Conservation (phyloP, 1,140 invertebrate genomes). For the Gerris buenoi region DNA sequence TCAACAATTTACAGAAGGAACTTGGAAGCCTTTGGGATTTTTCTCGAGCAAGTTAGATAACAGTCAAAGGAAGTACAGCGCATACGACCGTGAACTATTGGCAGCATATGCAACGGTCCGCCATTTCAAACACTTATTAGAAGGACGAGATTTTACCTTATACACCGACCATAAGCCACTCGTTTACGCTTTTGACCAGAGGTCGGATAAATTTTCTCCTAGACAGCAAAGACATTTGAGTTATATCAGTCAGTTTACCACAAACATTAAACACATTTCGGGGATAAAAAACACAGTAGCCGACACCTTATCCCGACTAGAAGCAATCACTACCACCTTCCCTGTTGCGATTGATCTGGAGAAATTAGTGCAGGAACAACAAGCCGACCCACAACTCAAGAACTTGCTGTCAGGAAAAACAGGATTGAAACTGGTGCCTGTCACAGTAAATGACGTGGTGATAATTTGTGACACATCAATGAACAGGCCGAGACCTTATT, state of each 20-base stretch:
- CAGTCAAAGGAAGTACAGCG: slow-evolving; percentile 6
- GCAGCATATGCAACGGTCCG: slow-evolving; percentile 25
- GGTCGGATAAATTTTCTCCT: background rate
- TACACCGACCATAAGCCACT: slow-evolving; percentile 30
- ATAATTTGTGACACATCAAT: too few species aligned
- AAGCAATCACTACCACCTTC: too few species aligned
- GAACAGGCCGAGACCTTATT: too few species aligned
- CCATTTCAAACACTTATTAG: slow-evolving; percentile 26
- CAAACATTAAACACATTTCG: background rate
- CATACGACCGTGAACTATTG: slow-evolving; percentile 30
- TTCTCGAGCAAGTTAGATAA: background rate
- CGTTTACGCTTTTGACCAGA: slow-evolving; percentile 21
- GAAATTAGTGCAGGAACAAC: too few species aligned
- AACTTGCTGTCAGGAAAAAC: too few species aligned
- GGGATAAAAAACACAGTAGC: background rate
- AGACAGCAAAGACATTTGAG: background rate
- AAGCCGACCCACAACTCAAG: too few species aligned
- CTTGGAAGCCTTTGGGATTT: slow-evolving; percentile 3
- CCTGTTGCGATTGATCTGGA: too few species aligned
- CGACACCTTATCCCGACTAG: too few species aligned
- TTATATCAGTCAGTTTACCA: background rate
- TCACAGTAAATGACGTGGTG: too few species aligned
- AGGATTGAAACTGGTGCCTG: too few species aligned
- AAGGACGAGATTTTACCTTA: slow-evolving; percentile 23
- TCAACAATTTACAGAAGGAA: background rate